Evolutionary conservation across 2,888 invertebrate genomes (phyloP), one percentile per base, ranked within the genome.

Genomic region (Metopia argyrocephala): DNA sequence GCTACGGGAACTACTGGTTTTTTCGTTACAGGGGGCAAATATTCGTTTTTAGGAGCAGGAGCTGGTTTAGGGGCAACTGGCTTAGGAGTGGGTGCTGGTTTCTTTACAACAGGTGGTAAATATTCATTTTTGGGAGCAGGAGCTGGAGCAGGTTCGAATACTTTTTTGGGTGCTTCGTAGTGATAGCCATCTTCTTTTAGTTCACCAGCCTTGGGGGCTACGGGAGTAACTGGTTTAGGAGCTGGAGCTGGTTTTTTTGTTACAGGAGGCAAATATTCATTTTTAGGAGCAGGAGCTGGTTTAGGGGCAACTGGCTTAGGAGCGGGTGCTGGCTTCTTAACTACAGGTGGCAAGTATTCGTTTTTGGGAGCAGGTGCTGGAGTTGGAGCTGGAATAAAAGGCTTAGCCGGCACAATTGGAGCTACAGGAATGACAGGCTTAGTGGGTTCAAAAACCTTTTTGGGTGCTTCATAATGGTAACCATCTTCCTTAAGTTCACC

Each of bases 401-500:
- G 28, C 3, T 45, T 54, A 20, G 38, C 18, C 3, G 31, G 31
- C 1, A n/a, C n/a, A n/a, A n/a, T n/a, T 18, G 69, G 56, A 52
- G 74, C 18, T 7, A 25, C 15, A n/a, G 31, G 52, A 28, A 18
- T 45, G 12, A 45, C 45, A 12, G 62, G 71, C 27, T 9, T 61
- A 18, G 46, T 27, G 5, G 62, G 61, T 27, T 45, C 45, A n/a
- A 76, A 76, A 31, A 27, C 9, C 7, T 64, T 64, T n/a, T 48
- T 76, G 7, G 76, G 76, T 1, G 20, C 0, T 20, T 84, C 70
- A 59, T 88, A 88, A 71, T 88, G 88, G 69, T 88, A 88, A 25
- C 88, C 88, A 85, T 89, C 89, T 3, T 85, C 85, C 18, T 89
- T 85, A 64, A 88, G 84, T 48, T 85, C 48, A 31, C 71, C 78